Percentiles rank a stretch among this genome's conserved stretches.
Evolutionary conservation across 2,113 vertebrate species (phyloP).

Genomic region (Laticauda laticaudata): DNA sequence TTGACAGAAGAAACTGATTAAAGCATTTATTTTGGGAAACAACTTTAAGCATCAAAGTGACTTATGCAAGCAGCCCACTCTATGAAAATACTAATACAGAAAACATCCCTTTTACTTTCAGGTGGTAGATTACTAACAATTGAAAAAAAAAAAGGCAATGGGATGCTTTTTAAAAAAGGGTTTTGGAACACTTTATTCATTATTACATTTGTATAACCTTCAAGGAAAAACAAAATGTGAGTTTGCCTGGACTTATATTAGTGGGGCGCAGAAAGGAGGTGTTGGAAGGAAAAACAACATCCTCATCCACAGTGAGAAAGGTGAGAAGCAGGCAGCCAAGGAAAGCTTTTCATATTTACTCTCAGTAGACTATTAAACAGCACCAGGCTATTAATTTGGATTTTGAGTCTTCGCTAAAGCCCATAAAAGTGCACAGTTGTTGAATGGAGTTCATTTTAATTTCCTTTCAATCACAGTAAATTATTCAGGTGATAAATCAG

Average conservation of each 20-base stretch:
- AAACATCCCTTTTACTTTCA: background rate
- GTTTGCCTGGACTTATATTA: slow-evolving; percentile 1
- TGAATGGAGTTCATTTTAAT: slow-evolving; percentile 98
- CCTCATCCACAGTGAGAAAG: slow-evolving; percentile 49
- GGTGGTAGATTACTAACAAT: background rate
- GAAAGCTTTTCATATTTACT: slow-evolving; percentile 78
- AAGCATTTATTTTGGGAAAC: background rate
- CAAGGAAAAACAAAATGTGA: slow-evolving; percentile 33
- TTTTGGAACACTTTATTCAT: fast-evolving
- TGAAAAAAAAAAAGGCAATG: background rate
- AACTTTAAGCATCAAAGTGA: background rate
- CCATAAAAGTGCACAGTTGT: slow-evolving; percentile 88
- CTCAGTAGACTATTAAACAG: slow-evolving; percentile 86
- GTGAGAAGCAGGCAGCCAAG: slow-evolving; percentile 44
- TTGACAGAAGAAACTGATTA: background rate
- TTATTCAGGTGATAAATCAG: slow-evolving; percentile 99
- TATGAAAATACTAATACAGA: slow-evolving; percentile 3
- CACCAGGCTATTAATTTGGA: slow-evolving; percentile 86
- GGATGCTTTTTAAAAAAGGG: background rate
- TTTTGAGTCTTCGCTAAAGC: slow-evolving; percentile 87
- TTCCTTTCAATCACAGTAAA: slow-evolving; percentile 98
- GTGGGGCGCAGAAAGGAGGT: slow-evolving; percentile 1
- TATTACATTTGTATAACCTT: slow-evolving; percentile 16
- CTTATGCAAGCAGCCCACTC: background rate
- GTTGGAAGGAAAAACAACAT: slow-evolving; percentile 8